Evolutionary conservation across 1,140 invertebrate species (phyloP).

Genomic region (Drosophila sp.): DNA sequence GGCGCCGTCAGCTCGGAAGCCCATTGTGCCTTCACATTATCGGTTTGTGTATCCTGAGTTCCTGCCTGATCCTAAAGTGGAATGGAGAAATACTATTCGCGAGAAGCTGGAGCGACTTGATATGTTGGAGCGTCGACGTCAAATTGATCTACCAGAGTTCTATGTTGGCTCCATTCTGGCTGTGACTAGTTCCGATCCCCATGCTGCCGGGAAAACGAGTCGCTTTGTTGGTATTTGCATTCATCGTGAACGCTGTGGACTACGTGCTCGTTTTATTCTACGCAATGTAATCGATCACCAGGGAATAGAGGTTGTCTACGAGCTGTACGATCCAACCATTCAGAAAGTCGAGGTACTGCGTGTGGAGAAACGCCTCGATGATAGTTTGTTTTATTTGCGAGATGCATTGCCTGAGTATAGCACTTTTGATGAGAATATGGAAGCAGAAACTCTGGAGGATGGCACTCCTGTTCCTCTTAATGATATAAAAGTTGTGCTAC

Average conservation of each 20-base stretch:
- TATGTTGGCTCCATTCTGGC: slow-evolving; percentile 98
- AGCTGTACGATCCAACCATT: slow-evolving; percentile 97
- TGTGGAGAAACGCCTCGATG: slow-evolving; percentile 97
- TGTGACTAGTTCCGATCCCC: slow-evolving; percentile 94
- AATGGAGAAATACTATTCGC: slow-evolving; percentile 91
- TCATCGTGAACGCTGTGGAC: slow-evolving; percentile 90
- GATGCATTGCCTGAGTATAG: slow-evolving; percentile 97
- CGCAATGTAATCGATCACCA: slow-evolving; percentile 97
- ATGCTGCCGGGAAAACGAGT: slow-evolving; percentile 93
- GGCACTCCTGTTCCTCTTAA: slow-evolving; percentile 94
- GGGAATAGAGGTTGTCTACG: slow-evolving; percentile 92
- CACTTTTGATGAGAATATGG: slow-evolving; percentile 97
- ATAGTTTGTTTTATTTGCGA: slow-evolving; percentile 94
- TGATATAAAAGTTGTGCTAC: slow-evolving; percentile 92
- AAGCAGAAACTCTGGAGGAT: slow-evolving; percentile 91
- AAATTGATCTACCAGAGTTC: slow-evolving; percentile 97
- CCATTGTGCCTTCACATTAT: slow-evolving; percentile 85
- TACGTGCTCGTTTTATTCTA: slow-evolving; percentile 93
- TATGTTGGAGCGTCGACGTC: slow-evolving; percentile 91
- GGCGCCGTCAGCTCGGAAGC: slow-evolving; percentile 45
- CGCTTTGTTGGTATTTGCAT: slow-evolving; percentile 98
- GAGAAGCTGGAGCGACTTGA: slow-evolving; percentile 96
- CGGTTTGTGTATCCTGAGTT: slow-evolving; percentile 97
- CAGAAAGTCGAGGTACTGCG: slow-evolving; percentile 94
- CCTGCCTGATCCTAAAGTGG: slow-evolving; percentile 92